Percentiles rank a stretch among this genome's conserved stretches.
Conservation (phyloP, 1,140 invertebrate species). For the Bombyx mori region DNA sequence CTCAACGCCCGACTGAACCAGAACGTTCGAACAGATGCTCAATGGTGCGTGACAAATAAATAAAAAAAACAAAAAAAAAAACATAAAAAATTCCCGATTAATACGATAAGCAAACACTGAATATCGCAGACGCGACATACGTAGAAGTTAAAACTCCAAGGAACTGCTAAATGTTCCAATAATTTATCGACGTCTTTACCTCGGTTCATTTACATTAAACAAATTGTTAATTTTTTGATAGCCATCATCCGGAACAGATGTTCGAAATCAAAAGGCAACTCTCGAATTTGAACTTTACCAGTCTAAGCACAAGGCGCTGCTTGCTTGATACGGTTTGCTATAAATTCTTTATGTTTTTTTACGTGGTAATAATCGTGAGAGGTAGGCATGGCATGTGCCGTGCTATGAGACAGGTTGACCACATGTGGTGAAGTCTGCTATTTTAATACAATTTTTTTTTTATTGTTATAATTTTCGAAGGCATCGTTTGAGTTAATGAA, state of each 20-base stretch:
- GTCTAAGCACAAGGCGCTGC: conserved; percentile 8
- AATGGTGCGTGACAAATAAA: conserved; percentile 28
- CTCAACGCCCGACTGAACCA: neutral
- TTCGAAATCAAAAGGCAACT: conserved; percentile 19
- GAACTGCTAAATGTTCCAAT: conserved; percentile 53
- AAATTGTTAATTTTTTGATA: conserved; percentile 72
- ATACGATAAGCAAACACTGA: conserved; percentile 52
- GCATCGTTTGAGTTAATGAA: conserved; percentile 47
- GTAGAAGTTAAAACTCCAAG: conserved; percentile 49
- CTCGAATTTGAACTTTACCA: conserved; percentile 15
- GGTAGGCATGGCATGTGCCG: conserved; percentile 65
- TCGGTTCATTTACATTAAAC: conserved; percentile 69
- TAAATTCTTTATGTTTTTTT: conserved; percentile 44
- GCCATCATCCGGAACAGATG: conserved; percentile 68
- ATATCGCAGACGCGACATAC: conserved; percentile 62
- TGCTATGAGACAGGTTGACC: conserved; percentile 67
- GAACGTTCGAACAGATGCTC: conserved; percentile 31
- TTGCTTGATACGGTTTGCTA: conserved; percentile 7
- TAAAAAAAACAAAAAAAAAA: conserved; percentile 17
- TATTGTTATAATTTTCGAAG: conserved; percentile 52
- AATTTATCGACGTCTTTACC: conserved; percentile 62
- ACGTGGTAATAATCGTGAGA: conserved; percentile 47
- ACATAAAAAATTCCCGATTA: conserved; percentile 51
- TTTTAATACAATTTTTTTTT: conserved; percentile 40
- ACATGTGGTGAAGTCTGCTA: conserved; percentile 64